A percentile compares a stretch with the other conserved stretches of the same genome.
Conservation (phyloP, 2,113 vertebrate species). For the Hassar affinis region DNA sequence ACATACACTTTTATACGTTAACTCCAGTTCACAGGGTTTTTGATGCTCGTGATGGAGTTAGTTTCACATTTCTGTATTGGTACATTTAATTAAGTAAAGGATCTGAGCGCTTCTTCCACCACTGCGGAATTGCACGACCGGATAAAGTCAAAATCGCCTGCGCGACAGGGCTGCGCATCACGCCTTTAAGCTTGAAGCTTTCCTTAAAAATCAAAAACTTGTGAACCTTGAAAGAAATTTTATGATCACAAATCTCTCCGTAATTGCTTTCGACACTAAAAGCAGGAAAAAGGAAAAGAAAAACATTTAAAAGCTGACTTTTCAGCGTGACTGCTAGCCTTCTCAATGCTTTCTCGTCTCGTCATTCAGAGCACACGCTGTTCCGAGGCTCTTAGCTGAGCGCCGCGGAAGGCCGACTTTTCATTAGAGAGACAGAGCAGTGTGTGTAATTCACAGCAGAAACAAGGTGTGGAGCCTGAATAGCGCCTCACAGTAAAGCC, state of each 20-base stretch:
- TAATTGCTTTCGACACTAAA: neutral
- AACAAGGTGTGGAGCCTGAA: slow-evolving; percentile 2
- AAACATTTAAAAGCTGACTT: slow-evolving; percentile 1
- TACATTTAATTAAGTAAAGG: too few relatives aligned
- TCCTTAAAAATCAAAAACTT: too few relatives aligned
- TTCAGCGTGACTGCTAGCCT: neutral
- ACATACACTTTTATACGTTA: too few relatives aligned
- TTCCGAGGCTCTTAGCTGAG: neutral
- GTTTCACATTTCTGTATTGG: too few relatives aligned
- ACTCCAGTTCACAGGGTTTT: too few relatives aligned
- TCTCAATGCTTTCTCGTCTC: neutral
- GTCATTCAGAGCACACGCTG: neutral
- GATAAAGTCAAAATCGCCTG: too few relatives aligned
- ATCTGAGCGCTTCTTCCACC: too few relatives aligned
- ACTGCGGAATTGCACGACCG: too few relatives aligned
- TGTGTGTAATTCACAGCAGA: slow-evolving; percentile 33
- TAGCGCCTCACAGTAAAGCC: slow-evolving; percentile 4
- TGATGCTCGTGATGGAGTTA: too few relatives aligned
- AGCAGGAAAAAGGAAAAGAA: neutral
- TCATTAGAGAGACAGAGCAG: slow-evolving; percentile 10
- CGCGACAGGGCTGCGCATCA: too few relatives aligned
- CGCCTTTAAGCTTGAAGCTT: too few relatives aligned
- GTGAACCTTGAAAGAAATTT: neutral
- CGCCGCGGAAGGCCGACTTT: slow-evolving; percentile 30
- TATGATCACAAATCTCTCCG: neutral